These are phyloP conservation scores for Spilosoma lubricipeda DNA, from an alignment of 2,888 invertebrate species.

Conservation along the genomic window DNA sequence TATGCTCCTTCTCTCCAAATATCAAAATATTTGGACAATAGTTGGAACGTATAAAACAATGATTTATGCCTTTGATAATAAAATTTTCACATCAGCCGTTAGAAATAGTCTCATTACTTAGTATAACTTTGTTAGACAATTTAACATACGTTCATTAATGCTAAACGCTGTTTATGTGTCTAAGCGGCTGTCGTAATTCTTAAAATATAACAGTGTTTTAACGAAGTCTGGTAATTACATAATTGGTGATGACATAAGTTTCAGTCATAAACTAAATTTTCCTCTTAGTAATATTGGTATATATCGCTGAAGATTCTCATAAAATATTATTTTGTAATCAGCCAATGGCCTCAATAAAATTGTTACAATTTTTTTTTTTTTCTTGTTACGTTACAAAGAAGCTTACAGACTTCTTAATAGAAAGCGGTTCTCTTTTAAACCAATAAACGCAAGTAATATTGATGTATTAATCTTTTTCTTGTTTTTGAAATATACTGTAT, in stretches of 20 bases:
- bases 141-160: neutral
- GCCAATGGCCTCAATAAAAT: neutral
- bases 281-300: constrained; percentile 5
- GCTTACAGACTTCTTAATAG: neutral
- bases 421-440: neutral
- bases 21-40: too few relatives aligned
- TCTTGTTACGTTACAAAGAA: neutral
- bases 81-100: neutral
- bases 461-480: neutral
- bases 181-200: neutral
- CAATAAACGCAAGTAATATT: neutral
- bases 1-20: too few relatives aligned
- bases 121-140: neutral
- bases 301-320: neutral
- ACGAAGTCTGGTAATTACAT: neutral
- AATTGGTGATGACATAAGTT: constrained; percentile 6
- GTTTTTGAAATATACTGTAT: neutral
- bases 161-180: neutral
- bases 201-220: neutral
- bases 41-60: neutral
- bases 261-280: constrained; percentile 5
- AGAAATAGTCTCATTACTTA: constrained; percentile 5
- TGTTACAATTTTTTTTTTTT: neutral
- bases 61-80: neutral
- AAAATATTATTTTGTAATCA: neutral